Base-by-base conservation (phyloP, 37 sponge, comb jelly and placozoan genomes). In the Dysidea cf. avara region DNA sequence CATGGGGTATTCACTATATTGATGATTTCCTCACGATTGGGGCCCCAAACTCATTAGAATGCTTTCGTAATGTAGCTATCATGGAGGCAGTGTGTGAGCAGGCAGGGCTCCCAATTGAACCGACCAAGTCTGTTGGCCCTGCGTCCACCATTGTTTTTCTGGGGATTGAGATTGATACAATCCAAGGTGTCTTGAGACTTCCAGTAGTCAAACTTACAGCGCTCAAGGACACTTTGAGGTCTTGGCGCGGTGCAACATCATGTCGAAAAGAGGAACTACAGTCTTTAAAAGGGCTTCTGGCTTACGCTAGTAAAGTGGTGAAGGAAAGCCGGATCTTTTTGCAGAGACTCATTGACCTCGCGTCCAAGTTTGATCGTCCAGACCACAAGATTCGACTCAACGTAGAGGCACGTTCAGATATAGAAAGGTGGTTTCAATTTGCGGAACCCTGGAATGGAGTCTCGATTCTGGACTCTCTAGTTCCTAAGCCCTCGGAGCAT, bases 21-120 rank as follows among this genome's bases (percentile, higher is more conserved):
- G 71, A 69, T 47, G 71, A 51, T 31, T 60, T 60, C 61, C 61
- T 60, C 61, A 21, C 61, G 2, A 24, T 60, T 24, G 61, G 61
- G 16, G 16, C 16, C 1, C 61, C 61, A 11, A 3, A 60, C 30
- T 60, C 61, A 2, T 1, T 18, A 26, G 61, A 60, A 60, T 60
- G 61, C 61, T 17, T 28, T 17, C 17, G 1, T 3, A 60, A 60
- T 24, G 17, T 60, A 24, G 9, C 46, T 12, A 43, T 43, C 9
- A 43, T 43, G 46, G 7, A 43, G 5, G 9, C 46, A 5, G 9
- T 43, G 7, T 60, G 61, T 31, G 28, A 21, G 24, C 2, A 9
- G 30, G 16, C 33, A 24, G 61, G 61, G 28, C 1, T 60, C 16
- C 61, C 61, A 28, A 28, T 60, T 11, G 33, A 60, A 31, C 32